Percentiles rank a stretch among this genome's conserved stretches.
phyloP scores from a whole-genome alignment of 2,113 vertebrate species.

The Todiramphus chloris region DNA sequence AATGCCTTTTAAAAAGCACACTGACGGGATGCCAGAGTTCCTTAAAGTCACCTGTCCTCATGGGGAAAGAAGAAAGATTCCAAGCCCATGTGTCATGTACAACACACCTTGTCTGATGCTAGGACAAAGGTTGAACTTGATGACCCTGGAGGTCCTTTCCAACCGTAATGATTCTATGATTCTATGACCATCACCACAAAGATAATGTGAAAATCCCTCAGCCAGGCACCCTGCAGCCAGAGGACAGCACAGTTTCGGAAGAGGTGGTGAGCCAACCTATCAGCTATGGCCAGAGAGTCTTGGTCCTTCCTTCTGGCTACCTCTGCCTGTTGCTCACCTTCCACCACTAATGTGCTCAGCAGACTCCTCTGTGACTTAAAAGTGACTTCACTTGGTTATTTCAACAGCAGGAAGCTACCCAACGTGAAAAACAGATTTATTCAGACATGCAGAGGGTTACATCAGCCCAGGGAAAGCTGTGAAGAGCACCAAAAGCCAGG shows the following conservation, averaged over 20 bases:
- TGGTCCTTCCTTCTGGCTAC: neutral
- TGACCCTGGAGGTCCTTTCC: too few relatives aligned
- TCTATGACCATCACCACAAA: neutral
- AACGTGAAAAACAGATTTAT: neutral
- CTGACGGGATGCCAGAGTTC: neutral
- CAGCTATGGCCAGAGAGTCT: neutral
- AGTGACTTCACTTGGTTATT: neutral
- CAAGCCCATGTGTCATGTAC: neutral
- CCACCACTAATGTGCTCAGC: fast-evolving
- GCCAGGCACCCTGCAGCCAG: neutral
- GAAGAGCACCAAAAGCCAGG: neutral
- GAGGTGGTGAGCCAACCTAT: neutral
- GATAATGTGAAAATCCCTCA: neutral
- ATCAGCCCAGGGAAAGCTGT: neutral
- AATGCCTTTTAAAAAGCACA: neutral
- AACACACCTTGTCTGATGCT: neutral
- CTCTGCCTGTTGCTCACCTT: neutral
- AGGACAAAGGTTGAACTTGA: too few relatives aligned
- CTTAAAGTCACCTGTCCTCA: neutral
- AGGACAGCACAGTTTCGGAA: neutral
- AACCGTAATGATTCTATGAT: too few relatives aligned
- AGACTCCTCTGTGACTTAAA: neutral
- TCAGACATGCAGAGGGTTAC: neutral
- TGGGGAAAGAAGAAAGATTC: neutral
- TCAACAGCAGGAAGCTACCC: neutral